Percentiles rank a stretch among this genome's conserved stretches.
Evolutionary conservation across 92 coral and sea anemone species (phyloP).

Genomic region (Epizoanthus stellaris): DNA sequence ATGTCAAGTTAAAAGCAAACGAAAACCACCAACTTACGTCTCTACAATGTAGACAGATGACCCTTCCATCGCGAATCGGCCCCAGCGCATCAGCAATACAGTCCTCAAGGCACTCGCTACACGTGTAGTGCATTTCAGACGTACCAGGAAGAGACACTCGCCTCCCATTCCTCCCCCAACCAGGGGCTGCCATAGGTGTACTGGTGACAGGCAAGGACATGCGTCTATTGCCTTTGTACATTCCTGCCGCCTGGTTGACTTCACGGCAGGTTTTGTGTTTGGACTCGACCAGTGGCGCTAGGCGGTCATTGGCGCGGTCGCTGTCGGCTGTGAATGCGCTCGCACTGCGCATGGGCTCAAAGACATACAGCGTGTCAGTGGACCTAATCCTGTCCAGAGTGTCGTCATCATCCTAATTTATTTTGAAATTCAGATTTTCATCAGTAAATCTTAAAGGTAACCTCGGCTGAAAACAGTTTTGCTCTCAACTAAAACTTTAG

Average conservation of each 20-base stretch:
- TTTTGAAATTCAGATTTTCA: neutral
- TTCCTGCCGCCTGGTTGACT: neutral
- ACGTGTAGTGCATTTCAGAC: constrained; percentile 60
- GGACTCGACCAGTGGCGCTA: neutral
- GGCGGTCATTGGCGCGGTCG: neutral
- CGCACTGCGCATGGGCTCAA: constrained; percentile 28
- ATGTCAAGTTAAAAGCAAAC: neutral
- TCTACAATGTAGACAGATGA: constrained; percentile 3
- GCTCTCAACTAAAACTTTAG: too few species aligned
- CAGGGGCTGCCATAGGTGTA: constrained; percentile 46
- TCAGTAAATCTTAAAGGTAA: too few species aligned
- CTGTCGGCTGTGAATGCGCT: neutral
- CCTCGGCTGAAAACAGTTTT: too few species aligned
- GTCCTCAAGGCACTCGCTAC: constrained; percentile 61
- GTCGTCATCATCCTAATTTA: constrained; percentile 8
- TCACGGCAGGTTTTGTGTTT: too few species aligned
- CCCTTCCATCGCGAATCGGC: neutral
- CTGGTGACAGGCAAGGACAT: constrained; percentile 51
- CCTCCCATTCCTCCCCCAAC: constrained; percentile 32
- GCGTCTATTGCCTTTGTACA: constrained; percentile 10
- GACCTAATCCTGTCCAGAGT: neutral
- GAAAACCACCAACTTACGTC: neutral
- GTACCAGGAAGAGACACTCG: constrained; percentile 65
- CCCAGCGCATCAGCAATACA: constrained; percentile 35
- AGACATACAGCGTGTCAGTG: constrained; percentile 21